Evolutionary conservation across 2,113 vertebrate species (phyloP).

Genomic region (Morone saxatilis): DNA sequence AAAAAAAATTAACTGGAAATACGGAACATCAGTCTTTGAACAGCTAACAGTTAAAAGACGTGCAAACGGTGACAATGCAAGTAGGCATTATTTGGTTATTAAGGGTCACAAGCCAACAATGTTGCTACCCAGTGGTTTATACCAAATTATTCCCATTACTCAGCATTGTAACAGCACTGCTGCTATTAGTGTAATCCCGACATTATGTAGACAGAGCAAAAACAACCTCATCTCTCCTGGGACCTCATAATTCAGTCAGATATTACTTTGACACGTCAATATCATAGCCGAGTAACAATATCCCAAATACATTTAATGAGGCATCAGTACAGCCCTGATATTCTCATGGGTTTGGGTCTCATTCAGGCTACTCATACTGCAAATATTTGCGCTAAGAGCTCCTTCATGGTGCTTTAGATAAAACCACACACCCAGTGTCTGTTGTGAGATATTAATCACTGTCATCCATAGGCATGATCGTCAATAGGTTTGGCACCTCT

Average conservation of each 20-base stretch:
- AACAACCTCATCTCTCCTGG: background rate
- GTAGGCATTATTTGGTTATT: background rate
- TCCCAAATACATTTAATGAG: constrained; percentile 23
- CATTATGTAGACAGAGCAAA: constrained; percentile 18
- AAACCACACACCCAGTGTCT: constrained; percentile 33
- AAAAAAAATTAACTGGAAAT: background rate
- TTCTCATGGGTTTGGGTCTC: constrained; percentile 33
- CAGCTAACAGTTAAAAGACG: background rate
- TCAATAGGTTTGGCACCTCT: constrained; percentile 50
- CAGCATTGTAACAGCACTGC: background rate
- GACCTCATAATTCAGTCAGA: constrained; percentile 44
- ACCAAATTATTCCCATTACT: background rate
- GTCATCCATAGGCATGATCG: constrained; percentile 43
- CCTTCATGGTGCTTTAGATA: constrained; percentile 37
- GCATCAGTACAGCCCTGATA: background rate
- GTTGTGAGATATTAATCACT: constrained; percentile 45
- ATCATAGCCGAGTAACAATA: constrained; percentile 14
- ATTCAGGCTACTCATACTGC: background rate
- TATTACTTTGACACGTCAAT: constrained; percentile 22
- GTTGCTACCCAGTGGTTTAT: background rate
- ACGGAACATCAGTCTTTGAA: background rate
- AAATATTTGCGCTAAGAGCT: constrained; percentile 54
- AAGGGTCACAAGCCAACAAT: background rate
- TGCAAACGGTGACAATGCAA: background rate
- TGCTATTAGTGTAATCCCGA: background rate